Evolutionary conservation across 2,888 invertebrate genomes (phyloP).

Genomic region (Tolmerus cingulatus): DNA sequence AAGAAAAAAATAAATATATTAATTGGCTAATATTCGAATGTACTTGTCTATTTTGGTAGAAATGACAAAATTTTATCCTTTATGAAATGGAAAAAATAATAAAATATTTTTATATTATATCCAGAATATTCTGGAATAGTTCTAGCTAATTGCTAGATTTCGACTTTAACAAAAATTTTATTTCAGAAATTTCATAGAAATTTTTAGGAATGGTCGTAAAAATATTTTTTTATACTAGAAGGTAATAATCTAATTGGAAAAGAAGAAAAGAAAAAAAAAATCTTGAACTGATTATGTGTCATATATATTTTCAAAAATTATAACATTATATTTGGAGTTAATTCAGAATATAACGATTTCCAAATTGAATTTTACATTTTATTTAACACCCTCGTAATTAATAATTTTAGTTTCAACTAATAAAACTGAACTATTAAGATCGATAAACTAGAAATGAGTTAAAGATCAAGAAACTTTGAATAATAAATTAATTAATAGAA

Average conservation of each 20-base stretch:
- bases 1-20: not conserved
- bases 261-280: not conserved
- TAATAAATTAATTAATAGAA: not conserved
- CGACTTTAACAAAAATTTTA: not conserved
- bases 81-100: not conserved
- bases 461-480: not conserved
- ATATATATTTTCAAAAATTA: constrained; percentile 9
- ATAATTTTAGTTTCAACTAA: not conserved
- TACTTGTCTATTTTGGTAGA: not conserved
- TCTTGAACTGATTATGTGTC: constrained; percentile 18
- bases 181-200: not conserved
- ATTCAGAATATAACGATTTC: not conserved
- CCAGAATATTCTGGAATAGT: not conserved
- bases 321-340: not conserved
- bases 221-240: constrained; percentile 34
- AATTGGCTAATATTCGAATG: not conserved
- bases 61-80: not conserved
- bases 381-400: not conserved
- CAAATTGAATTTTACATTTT: not conserved
- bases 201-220: not conserved
- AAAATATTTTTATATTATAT: not conserved
- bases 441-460: not conserved
- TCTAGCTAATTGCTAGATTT: not conserved
- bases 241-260: not conserved
- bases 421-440: not conserved